Base-by-base conservation (phyloP, 2,113 vertebrate species). In the Petroica traversi region DNA sequence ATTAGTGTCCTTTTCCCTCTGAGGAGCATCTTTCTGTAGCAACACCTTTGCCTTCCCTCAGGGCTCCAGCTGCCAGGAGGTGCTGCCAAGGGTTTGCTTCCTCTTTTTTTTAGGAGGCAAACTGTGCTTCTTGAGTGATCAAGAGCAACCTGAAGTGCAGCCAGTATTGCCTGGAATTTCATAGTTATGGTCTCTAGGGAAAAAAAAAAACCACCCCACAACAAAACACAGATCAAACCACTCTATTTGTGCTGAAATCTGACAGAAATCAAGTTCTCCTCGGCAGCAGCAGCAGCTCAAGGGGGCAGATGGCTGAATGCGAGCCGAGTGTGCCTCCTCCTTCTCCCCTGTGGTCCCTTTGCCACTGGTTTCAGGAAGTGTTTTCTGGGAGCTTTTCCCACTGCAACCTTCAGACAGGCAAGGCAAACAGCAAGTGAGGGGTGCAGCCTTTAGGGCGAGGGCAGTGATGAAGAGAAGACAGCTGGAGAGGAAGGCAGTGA, bases 221-320 rank as follows among this genome's bases (percentile, higher is more conserved):
- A 40, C 28, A 52, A 52, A 90, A 40, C 38, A 51, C 40, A 77
- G 75, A 43, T 1, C n/a, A 93, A 75, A 31, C 31, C 23, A 29
- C 38, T 66, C 31, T 48, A 5, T 76, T 45, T 83, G 63, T 67
- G 66, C 23, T 64, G 69, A 78, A 75, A 81, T 54, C 28, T 33
- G 71, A n/a, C 9, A 66, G 46, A 58, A 92, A 69, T 52, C 28
- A 62, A 85, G 90, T n/a, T 28, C 46, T 84, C 19, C 23, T 23
- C 0, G 0, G 40, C 1, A 1, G 61, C 1, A 1, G 61, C 82
- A 82, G 64, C 45, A 88, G 46, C 59, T 81, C 74, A 58, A 52
- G 36, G 49, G 41, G 41, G 28, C 1, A 5, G 49, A 23, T 3
- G 8, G 24, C 11, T 48, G 49, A 72, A 92, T 54, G n/a, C 38